Evolutionary conservation across 2,797 vertebrate species (phyloP).

Genomic region (Chelon auratus): DNA sequence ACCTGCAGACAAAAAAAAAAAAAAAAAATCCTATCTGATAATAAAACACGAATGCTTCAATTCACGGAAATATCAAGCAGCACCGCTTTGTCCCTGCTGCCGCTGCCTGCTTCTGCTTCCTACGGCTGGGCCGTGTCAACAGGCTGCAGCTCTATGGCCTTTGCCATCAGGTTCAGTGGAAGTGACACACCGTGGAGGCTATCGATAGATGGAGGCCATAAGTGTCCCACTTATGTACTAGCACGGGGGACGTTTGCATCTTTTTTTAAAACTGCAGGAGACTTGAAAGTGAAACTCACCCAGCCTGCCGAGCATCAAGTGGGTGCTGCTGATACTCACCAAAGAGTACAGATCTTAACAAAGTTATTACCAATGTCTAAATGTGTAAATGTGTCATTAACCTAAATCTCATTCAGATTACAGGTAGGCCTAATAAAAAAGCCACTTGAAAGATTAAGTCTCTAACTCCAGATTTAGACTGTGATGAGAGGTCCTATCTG

Average conservation of each 20-base stretch:
- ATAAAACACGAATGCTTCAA: constrained; percentile 6
- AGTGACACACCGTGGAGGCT: constrained; percentile 36
- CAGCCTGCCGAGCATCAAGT: background rate
- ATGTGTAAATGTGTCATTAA: background rate
- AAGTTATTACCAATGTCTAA: too few relatives aligned
- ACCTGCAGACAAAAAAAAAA: constrained; percentile 35
- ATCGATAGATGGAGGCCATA: too few relatives aligned
- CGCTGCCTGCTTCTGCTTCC: constrained; percentile 20
- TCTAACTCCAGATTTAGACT: background rate
- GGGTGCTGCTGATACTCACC: too few relatives aligned
- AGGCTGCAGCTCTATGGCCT: constrained; percentile 20
- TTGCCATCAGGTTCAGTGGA: constrained; percentile 36
- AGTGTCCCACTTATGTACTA: constrained; percentile 17
- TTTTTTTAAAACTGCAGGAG: constrained; percentile 17
- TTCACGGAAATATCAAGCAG: constrained; percentile 36
- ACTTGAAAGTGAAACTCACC: background rate
- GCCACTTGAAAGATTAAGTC: constrained; percentile 6
- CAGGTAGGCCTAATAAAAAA: constrained; percentile 6
- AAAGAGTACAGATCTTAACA: too few relatives aligned
- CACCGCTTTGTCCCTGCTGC: constrained; percentile 1
- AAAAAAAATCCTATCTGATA: constrained; percentile 13
- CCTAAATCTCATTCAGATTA: background rate
- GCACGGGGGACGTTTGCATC: background rate
- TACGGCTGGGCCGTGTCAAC: background rate
- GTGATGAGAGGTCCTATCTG: constrained; percentile 1